A percentile compares a stretch with the other conserved stretches of the same genome.
Evolutionary conservation across 2,888 invertebrate species (phyloP).

Genomic region (Dioctria linearis): DNA sequence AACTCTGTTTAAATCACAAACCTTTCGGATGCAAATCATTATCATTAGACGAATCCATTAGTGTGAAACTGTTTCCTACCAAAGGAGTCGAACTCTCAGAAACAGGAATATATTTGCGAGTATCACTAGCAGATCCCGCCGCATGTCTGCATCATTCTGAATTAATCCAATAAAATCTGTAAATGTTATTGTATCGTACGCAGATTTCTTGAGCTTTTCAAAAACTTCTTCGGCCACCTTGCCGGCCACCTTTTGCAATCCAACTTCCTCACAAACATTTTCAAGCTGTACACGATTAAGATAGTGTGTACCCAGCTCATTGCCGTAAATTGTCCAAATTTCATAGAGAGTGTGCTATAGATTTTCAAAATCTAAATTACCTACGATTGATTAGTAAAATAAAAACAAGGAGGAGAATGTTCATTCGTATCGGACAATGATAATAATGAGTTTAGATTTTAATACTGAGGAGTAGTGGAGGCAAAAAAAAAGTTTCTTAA

Average conservation of each 20-base stretch:
- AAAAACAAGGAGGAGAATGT: slow-evolving; percentile 3
- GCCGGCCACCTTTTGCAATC: slow-evolving; percentile 76
- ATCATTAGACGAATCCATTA: slow-evolving; percentile 52
- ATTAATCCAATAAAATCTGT: slow-evolving; percentile 78
- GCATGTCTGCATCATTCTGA: slow-evolving; percentile 71
- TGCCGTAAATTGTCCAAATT: slow-evolving; percentile 77
- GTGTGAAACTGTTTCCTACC: slow-evolving; percentile 43
- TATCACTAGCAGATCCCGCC: slow-evolving; percentile 58
- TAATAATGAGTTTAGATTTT: slow-evolving; percentile 9
- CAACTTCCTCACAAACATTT: slow-evolving; percentile 78
- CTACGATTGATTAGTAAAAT: slow-evolving; percentile 54
- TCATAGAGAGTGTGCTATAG: slow-evolving; percentile 73
- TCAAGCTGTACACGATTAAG: slow-evolving; percentile 77
- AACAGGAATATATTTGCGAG: slow-evolving; percentile 13
- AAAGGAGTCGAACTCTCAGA: slow-evolving; percentile 12
- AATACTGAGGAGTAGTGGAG: slow-evolving; percentile 8
- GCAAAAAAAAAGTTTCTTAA: slow-evolving; percentile 17
- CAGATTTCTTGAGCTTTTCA: slow-evolving; percentile 76
- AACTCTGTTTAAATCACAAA: slow-evolving; percentile 53
- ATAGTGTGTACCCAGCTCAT: slow-evolving; percentile 69
- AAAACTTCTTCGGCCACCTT: slow-evolving; percentile 78
- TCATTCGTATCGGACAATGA: neutral
- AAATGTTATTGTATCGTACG: slow-evolving; percentile 73
- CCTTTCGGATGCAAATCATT: slow-evolving; percentile 59
- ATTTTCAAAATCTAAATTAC: slow-evolving; percentile 72